Evolutionary conservation across 2,797 vertebrate genomes (phyloP), one percentile per base, ranked within the genome.

Genomic region (Ataeniobius toweri): DNA sequence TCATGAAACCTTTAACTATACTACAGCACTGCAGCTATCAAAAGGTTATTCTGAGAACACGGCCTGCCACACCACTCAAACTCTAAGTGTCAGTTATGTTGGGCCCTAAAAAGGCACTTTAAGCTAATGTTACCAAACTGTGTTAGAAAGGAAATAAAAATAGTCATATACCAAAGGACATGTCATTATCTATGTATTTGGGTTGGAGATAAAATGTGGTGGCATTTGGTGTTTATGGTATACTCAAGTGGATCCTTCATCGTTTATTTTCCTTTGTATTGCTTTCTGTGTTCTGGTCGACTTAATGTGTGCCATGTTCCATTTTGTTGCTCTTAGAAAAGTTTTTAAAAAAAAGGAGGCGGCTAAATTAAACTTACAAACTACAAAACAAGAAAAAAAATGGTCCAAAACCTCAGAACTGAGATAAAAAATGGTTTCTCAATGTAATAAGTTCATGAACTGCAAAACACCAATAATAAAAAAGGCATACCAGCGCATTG

Each of bases 401-500:
- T 16, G 5, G 53, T 69, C 68, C 65, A 80, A 74, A 50, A 24
- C 1, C 14, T 56, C 46, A 85, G 24, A 69, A 70, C 13, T 36
- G 10, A 13, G 55, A 61, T 74, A 26, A 55, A 80, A 72, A 12
- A 53, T 46, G 71, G 28, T 71, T 68, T 70, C 51, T 70, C 2
- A 58, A 28, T 48, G 10, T 48, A 48, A 48, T 6, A 68, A 39
- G 39, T 14, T 58, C 36, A 10, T 8, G 36, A 58, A 44, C 26
- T 24, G 13, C 28, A 67, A 6, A 28, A 24, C 4, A 70, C 41
- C 74, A 74, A 0, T 50, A 26, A 16, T 28, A 20, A 46, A 16
- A 41, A 56, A 1, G 14, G 76, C 75, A 46, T 93, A 99, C 98
- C 97, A 99, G 93, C 86, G 97, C 94, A 31, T 98, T 99, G 51